A percentile compares a stretch with the other conserved stretches of the same genome.
Conservation (phyloP, 2,797 vertebrate species). For the Xiphorhynchus erythropygius region DNA sequence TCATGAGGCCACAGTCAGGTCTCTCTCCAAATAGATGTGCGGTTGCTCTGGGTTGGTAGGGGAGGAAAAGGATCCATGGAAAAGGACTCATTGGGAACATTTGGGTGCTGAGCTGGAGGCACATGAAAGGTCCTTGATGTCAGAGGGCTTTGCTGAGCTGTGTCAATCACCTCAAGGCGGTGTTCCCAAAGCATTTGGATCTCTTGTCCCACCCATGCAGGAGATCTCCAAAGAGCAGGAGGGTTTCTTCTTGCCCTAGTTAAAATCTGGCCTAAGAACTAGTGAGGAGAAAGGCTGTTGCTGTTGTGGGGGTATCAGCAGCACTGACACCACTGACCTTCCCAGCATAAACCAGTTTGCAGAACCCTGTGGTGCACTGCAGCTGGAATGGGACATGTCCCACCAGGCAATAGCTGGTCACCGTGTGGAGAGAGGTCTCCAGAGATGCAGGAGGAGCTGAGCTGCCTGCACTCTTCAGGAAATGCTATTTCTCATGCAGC, state of each 20-base stretch:
- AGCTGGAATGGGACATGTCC: neutral
- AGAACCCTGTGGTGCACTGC: neutral
- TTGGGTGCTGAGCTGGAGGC: neutral
- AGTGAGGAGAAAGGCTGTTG: neutral
- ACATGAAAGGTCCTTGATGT: rapidly evolving
- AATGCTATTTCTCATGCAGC: neutral
- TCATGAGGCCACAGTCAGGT: neutral
- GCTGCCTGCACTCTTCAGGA: neutral
- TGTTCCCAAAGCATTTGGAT: neutral
- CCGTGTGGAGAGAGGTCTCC: neutral
- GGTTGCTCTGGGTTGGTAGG: neutral
- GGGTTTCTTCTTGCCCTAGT: neutral
- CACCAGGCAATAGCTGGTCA: neutral
- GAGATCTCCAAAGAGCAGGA: neutral
- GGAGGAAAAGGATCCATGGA: neutral
- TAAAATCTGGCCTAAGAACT: neutral
- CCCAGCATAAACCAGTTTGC: neutral
- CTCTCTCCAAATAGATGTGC: neutral
- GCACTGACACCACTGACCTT: neutral
- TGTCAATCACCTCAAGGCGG: neutral
- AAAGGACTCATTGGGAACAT: neutral
- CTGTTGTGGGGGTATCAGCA: neutral
- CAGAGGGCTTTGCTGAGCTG: neutral
- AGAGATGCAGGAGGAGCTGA: neutral
- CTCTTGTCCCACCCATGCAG: neutral